These are phyloP conservation scores for Meghimatium bilineatum DNA, from an alignment of 2,888 invertebrate genomes.

Conservation along the genomic window DNA sequence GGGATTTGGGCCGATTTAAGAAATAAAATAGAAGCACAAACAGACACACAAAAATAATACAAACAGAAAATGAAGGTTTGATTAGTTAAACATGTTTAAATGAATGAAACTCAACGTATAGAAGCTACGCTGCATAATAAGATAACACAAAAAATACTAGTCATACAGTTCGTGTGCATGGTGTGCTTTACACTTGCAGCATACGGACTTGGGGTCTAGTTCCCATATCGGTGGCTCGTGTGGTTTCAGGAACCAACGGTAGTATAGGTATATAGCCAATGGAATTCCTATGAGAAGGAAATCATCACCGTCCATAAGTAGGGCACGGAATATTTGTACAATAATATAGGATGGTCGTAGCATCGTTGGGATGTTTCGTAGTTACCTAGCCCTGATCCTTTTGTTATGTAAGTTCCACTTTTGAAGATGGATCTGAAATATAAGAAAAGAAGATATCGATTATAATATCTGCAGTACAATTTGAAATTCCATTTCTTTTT, in stretches of 20 bases:
- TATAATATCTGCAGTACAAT: too few species aligned
- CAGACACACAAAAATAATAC: not conserved
- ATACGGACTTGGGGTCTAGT: not conserved
- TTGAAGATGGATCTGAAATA: too few species aligned
- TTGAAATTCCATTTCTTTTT: too few species aligned
- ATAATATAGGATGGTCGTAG: not conserved
- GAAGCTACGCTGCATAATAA: not conserved
- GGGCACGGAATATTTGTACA: not conserved
- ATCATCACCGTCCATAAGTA: conserved; percentile 27
- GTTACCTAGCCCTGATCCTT: too few species aligned
- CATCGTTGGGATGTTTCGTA: not conserved
- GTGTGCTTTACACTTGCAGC: not conserved
- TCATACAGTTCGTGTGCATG: not conserved
- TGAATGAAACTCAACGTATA: not conserved
- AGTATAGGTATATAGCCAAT: conserved; percentile 23
- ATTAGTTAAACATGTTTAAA: not conserved
- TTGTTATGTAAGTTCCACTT: too few species aligned
- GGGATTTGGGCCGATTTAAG: too few species aligned
- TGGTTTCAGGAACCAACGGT: conserved; percentile 31
- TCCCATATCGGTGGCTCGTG: not conserved
- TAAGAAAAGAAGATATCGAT: too few species aligned
- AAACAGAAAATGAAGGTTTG: not conserved
- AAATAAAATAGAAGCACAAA: not conserved
- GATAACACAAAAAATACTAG: not conserved
- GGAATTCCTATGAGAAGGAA: conserved; percentile 14